Base-by-base conservation (phyloP, 2,888 invertebrate genomes). In the Patella pellucida region DNA sequence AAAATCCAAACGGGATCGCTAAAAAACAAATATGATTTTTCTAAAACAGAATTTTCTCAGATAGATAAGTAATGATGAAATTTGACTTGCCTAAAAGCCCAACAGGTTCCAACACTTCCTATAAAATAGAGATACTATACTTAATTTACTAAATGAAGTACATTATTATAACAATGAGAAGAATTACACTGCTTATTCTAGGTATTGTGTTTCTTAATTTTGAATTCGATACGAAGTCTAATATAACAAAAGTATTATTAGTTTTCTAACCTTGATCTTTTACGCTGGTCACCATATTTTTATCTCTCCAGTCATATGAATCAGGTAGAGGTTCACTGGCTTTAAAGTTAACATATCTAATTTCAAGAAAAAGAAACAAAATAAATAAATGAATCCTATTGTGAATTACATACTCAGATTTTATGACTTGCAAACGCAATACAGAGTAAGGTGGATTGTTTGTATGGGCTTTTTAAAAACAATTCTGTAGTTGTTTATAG, bases 81-180 rank as follows among this genome's bases (percentile, higher is more conserved):
- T 41, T 41, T 41, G 41, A 72, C 71, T 76, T 81, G 85, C 86
- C 85, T 87, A 74, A 88, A 87, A 4, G 89, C 88, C 89, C 88
- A 88, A 74, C 89, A 89, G 12, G 87, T 85, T 16, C 88, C 89
- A 19, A 81, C 86, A 52, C 82, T 78, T 41, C 88, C 87, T 86
- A 75, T 19, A 82, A 77, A n/a, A 56, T 19, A 23, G 9, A 68
- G 51, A 4, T 7, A 51, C 5, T 41, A 15, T 70, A 11, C 12
- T 5, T 50, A 12, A 19, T 52, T 15, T 15, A 50, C 27, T 54
- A 54, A 50, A n/a, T 52, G 0, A 11, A 23, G n/a, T 50, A 51
- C 12, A 50, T 31, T 0, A 15, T 9, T n/a, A 14, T 23, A 12
- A 71, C 19, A 69, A 23, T 9, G n/a, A 7, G 14, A 14, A 56